These are phyloP conservation scores for Apoderus coryli DNA, from an alignment of 2,888 invertebrate species.

Conservation along the genomic window DNA sequence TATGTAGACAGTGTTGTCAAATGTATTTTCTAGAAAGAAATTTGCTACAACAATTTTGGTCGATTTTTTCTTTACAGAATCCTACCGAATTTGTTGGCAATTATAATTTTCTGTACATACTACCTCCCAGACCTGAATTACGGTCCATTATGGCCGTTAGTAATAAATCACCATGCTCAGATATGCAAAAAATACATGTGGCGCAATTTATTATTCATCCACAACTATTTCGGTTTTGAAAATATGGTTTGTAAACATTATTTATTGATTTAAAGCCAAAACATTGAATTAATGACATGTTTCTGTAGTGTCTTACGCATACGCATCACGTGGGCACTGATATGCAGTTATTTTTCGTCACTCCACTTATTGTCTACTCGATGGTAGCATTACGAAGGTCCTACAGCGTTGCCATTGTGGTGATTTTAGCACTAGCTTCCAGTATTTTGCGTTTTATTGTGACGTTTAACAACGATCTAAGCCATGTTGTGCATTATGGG, in stretches of 20 bases:
- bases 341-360: slow-evolving; percentile 45
- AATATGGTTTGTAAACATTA: slow-evolving; percentile 38
- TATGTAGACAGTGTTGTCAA: slow-evolving; percentile 27
- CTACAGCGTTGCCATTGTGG: too few relatives aligned
- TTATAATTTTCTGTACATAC: slow-evolving; percentile 49
- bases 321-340: slow-evolving; percentile 56
- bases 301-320: slow-evolving; percentile 44
- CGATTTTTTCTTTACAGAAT: slow-evolving; percentile 33
- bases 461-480: slow-evolving; percentile 39
- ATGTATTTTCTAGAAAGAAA: too few relatives aligned
- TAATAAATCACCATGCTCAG: slow-evolving; percentile 45
- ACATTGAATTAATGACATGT: slow-evolving; percentile 3
- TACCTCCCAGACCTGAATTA: slow-evolving; percentile 43
- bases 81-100: slow-evolving; percentile 42
- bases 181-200: slow-evolving; percentile 51
- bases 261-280: slow-evolving; percentile 4
- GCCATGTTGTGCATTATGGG: slow-evolving; percentile 49
- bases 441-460: slow-evolving; percentile 43
- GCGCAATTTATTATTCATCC: slow-evolving; percentile 49
- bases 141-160: slow-evolving; percentile 52
- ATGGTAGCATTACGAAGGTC: too few relatives aligned
- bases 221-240: slow-evolving; percentile 53
- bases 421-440: slow-evolving; percentile 35
- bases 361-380: slow-evolving; percentile 39
- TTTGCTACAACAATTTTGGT: slow-evolving; percentile 1